phyloP scores from a whole-genome alignment of 1,140 invertebrate species.

The Drosophila kohkoa region DNA sequence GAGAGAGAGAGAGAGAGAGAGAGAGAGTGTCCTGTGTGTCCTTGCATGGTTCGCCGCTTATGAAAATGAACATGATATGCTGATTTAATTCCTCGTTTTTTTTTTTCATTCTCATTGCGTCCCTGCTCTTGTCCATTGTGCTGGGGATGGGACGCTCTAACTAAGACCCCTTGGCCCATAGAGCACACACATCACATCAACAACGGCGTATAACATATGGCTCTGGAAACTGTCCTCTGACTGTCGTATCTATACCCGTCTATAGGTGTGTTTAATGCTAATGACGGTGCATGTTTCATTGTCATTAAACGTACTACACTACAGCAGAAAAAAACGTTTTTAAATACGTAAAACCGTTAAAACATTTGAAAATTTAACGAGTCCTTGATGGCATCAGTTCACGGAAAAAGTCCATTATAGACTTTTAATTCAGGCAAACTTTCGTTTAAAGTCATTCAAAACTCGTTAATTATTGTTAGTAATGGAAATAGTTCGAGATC shows the following conservation, averaged over 20 bases:
- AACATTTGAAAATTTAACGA: conserved; percentile 2
- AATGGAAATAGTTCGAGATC: too few species aligned
- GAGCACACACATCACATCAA: conserved; percentile 21
- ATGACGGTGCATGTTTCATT: conserved; percentile 67
- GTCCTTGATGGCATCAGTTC: too few species aligned
- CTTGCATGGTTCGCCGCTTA: conserved; percentile 72
- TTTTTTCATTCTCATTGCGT: not conserved
- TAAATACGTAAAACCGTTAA: conserved; percentile 20
- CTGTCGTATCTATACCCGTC: not conserved
- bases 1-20: too few species aligned
- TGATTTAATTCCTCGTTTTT: conserved; percentile 56
- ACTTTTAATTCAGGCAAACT: too few species aligned
- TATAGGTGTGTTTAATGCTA: conserved; percentile 44
- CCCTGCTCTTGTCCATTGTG: conserved; percentile 12
- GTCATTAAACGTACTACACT: conserved; percentile 45
- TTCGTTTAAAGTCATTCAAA: too few species aligned
- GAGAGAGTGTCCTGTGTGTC: conserved; percentile 30
- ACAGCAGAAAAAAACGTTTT: conserved; percentile 21
- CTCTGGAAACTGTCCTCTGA: conserved; percentile 14
- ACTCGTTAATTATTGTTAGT: too few species aligned
- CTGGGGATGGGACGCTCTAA: conserved; percentile 14
- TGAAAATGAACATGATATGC: conserved; percentile 78
- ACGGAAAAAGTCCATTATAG: too few species aligned
- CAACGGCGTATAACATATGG: conserved; percentile 14
- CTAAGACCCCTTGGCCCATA: conserved; percentile 41